Conservation (phyloP, 1,140 invertebrate species). For the Coelopa frigida region DNA sequence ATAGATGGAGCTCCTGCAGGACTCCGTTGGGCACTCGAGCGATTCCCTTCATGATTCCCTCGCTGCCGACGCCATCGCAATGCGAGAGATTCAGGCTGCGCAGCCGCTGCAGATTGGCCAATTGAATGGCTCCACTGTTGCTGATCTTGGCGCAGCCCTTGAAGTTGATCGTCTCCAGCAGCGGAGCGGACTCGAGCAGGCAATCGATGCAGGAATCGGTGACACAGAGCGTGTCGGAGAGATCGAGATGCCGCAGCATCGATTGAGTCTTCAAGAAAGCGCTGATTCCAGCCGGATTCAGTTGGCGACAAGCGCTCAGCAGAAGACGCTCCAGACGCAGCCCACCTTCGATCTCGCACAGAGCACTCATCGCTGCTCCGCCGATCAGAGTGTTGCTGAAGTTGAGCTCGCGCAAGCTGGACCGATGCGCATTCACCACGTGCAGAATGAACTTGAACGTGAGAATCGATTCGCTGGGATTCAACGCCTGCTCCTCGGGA, state of each 20-base stretch:
- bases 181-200: conserved; percentile 52
- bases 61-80: conserved; percentile 56
- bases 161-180: conserved; percentile 52
- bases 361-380: conserved; percentile 50
- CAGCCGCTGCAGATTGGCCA: conserved; percentile 51
- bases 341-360: conserved; percentile 47
- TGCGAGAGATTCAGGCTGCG: conserved; percentile 58
- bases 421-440: conserved; percentile 50
- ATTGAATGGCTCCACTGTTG: conserved; percentile 50
- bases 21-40: conserved; percentile 45
- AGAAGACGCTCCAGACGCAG: conserved; percentile 52
- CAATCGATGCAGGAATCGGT: conserved; percentile 54
- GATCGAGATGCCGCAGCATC: conserved; percentile 52
- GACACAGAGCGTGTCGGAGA: conserved; percentile 56
- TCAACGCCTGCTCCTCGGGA: conserved; percentile 42
- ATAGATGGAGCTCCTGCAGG: conserved; percentile 53
- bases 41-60: conserved; percentile 53
- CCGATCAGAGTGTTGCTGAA: conserved; percentile 61
- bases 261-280: conserved; percentile 51
- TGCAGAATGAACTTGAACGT: conserved; percentile 60
- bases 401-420: conserved; percentile 52
- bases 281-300: conserved; percentile 54
- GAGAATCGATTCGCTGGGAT: conserved; percentile 55
- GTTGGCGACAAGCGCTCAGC: conserved; percentile 57
- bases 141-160: conserved; percentile 55